Evolutionary conservation across 1,140 invertebrate genomes (phyloP).

Genomic region (Antheraea pernyi): DNA sequence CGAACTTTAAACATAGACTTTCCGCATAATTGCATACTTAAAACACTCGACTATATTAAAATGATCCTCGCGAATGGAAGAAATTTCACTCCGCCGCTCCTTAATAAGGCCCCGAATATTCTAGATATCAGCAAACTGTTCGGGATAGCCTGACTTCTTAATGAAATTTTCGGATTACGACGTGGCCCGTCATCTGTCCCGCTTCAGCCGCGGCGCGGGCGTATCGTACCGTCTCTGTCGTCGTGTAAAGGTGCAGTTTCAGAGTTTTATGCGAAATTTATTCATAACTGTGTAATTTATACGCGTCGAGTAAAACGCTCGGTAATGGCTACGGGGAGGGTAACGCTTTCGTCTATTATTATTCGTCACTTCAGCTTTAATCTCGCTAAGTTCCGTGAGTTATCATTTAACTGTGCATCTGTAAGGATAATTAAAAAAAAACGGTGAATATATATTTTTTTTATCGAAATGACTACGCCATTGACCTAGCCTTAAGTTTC

Average conservation of each 20-base stretch:
- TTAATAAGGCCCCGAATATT: constrained; percentile 71
- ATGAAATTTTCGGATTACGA: constrained; percentile 78
- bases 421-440: neutral
- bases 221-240: constrained; percentile 47
- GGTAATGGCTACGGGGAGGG: constrained; percentile 60
- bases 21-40: constrained; percentile 47
- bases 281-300: constrained; percentile 78
- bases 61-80: constrained; percentile 52
- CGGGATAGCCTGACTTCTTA: constrained; percentile 71
- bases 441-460: neutral
- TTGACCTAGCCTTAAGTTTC: too few species aligned
- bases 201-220: constrained; percentile 24
- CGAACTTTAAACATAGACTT: neutral
- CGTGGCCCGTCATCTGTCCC: constrained; percentile 39
- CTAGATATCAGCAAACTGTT: constrained; percentile 69
- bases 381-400: constrained; percentile 53
- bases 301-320: constrained; percentile 62
- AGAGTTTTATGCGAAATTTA: constrained; percentile 76
- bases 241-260: constrained; percentile 65
- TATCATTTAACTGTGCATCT: constrained; percentile 36
- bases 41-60: constrained; percentile 54
- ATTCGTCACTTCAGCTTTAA: constrained; percentile 66
- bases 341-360: constrained; percentile 67
- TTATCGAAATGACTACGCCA: too few species aligned
- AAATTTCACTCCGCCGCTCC: constrained; percentile 55